Base-by-base conservation (phyloP, 2,113 vertebrate genomes). In the Petaurus breviceps region DNA sequence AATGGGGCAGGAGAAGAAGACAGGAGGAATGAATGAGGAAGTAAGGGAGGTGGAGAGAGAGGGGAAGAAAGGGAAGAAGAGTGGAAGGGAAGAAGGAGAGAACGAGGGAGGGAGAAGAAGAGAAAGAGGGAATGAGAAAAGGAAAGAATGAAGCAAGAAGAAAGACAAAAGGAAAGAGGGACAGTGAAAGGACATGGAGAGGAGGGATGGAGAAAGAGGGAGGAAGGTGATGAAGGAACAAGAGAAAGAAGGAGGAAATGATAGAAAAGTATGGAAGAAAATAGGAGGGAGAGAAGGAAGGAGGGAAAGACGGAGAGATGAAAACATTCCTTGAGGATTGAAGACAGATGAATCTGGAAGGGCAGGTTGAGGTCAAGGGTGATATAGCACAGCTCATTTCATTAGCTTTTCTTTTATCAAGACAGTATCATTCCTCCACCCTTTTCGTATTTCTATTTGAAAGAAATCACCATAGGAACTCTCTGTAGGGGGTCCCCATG, bases 81-180 rank as follows among this genome's bases (percentile, higher is more conserved):
- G 16, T 11, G 25, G 25, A 51, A 22, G 7, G 28, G 3, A 51
- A 28, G 49, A 26, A 8, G 26, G 90, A 24, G 50, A 51, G 49
- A 2, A 25, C 16, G 4, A 25, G 14, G 28, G 28, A 51, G 11
- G 28, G 26, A 51, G 28, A 51, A 22, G 3, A 22, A 51, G 50
- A 37, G 25, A 7, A 8, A 7, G 89, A 43, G 3, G 0, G 0
- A 61, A 7, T 1, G 50, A 12, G 23, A 1, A 55, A 47, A n/a
- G 0, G 92, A n/a, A 31, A 0, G 90, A 57, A 51, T 57, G 0
- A 54, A 10, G 1, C 53, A 12, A 28, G 1, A 51, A 47, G 28
- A 0, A 92, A 50, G 24, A 2, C 14, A 68, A 49, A 7, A 43
- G 10, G 47, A 84, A 49, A 0, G 23, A 49, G 52, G 16, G 57